Percentiles rank a stretch among this genome's conserved stretches.
These are phyloP conservation scores for Habroteleia sp. DNA, from an alignment of 2,888 invertebrate genomes.

Conservation along the genomic window DNA sequence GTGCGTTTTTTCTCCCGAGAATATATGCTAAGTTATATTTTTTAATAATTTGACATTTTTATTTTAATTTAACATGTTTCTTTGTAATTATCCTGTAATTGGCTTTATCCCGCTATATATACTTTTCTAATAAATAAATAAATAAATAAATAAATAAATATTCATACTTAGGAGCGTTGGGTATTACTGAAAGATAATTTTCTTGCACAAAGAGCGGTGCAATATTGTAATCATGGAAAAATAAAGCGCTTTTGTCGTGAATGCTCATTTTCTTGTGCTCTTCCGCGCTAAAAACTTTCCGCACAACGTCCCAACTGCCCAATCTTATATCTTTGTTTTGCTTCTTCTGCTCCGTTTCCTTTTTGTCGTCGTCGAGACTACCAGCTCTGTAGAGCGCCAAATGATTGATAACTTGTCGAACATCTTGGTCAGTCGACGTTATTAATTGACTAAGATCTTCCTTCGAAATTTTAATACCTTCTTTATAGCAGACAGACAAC, in stretches of 20 bases:
- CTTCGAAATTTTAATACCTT: constrained; percentile 89
- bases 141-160: too few relatives aligned
- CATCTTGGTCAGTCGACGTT: constrained; percentile 93
- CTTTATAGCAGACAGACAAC: constrained; percentile 95
- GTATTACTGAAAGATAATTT: constrained; percentile 93
- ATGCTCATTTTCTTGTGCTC: constrained; percentile 90
- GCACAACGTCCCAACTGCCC: constrained; percentile 96
- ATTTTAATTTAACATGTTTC: too few relatives aligned
- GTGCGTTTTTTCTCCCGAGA: too few relatives aligned
- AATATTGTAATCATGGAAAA: constrained; percentile 98
- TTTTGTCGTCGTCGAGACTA: too few relatives aligned
- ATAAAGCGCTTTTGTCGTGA: constrained; percentile 92
- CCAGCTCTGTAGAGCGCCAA: constrained; percentile 88
- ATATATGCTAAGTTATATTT: too few relatives aligned
- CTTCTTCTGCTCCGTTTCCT: constrained; percentile 51
- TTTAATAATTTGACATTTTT: too few relatives aligned
- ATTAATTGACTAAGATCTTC: constrained; percentile 93
- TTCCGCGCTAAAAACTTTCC: constrained; percentile 91
- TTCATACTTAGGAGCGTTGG: constrained; percentile 86
- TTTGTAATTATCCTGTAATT: too few relatives aligned
- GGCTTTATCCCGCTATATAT: too few relatives aligned
- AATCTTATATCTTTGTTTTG: constrained; percentile 91
- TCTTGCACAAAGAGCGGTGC: constrained; percentile 99
- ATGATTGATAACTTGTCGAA: constrained; percentile 95
- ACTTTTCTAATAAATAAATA: too few relatives aligned